Evolutionary conservation across 2,797 vertebrate species (phyloP).

Genomic region (Falco rusticolus): DNA sequence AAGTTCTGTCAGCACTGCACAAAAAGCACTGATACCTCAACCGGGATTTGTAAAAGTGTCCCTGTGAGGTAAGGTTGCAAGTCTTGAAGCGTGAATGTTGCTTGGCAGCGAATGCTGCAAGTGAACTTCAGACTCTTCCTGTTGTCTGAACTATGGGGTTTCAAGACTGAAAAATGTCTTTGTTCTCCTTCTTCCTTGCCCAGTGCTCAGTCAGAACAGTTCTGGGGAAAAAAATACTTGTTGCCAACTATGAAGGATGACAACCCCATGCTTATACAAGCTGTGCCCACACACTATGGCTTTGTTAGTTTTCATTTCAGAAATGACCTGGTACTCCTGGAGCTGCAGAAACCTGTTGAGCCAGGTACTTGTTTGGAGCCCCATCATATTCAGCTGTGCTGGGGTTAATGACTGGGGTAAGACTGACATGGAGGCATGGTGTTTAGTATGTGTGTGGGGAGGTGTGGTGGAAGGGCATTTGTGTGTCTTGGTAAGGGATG

Average conservation of each 20-base stretch:
- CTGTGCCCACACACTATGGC: neutral
- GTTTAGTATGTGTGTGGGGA: neutral
- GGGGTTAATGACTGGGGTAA: neutral
- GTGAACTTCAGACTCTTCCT: neutral
- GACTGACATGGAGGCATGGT: neutral
- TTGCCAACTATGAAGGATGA: neutral
- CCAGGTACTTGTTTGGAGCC: neutral
- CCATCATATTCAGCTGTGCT: neutral
- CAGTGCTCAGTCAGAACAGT: neutral
- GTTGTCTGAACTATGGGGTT: neutral
- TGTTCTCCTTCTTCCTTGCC: neutral
- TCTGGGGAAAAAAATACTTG: neutral
- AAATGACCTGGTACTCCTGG: neutral
- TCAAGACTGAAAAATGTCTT: neutral
- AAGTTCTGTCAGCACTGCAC: neutral
- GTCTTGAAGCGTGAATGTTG: neutral
- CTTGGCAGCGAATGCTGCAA: neutral
- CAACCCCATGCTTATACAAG: neutral
- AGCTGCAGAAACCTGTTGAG: neutral
- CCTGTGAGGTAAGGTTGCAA: neutral
- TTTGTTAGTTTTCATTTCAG: neutral
- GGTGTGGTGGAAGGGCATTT: neutral
- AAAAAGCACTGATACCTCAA: neutral
- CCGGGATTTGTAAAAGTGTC: neutral
- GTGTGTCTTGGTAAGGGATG: neutral